These are phyloP conservation scores for Falcaria lacertinaria DNA, from an alignment of 2,888 invertebrate species.

Conservation along the genomic window DNA sequence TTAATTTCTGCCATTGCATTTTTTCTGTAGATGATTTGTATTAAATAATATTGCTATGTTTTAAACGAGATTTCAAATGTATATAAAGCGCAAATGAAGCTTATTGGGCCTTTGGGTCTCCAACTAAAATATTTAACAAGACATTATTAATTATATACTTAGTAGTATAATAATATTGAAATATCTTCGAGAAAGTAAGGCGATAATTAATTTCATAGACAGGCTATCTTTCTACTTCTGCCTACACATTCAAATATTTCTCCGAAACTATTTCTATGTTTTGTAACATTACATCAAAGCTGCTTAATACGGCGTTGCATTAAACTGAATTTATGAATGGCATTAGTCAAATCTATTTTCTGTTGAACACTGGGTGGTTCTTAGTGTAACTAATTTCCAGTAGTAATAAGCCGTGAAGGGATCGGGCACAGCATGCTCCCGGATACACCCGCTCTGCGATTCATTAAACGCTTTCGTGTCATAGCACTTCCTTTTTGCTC, in stretches of 20 bases:
- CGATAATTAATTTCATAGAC: background rate
- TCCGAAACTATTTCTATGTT: background rate
- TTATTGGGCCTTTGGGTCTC: too few relatives aligned
- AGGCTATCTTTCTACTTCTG: slow-evolving; percentile 2
- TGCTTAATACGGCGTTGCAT: background rate
- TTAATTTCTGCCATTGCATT: too few relatives aligned
- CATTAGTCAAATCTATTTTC: slow-evolving; percentile 33
- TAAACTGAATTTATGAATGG: slow-evolving; percentile 7
- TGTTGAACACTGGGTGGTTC: slow-evolving; percentile 40
- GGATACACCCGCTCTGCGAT: slow-evolving; percentile 35
- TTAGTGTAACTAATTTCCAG: slow-evolving; percentile 54
- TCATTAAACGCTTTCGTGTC: slow-evolving; percentile 35
- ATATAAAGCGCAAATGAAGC: too few relatives aligned
- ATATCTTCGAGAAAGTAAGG: background rate
- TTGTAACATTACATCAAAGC: background rate
- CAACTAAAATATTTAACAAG: too few relatives aligned
- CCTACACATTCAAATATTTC: background rate
- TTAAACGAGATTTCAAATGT: too few relatives aligned
- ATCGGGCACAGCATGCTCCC: slow-evolving; percentile 33
- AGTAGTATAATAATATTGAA: too few relatives aligned
- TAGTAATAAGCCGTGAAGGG: slow-evolving; percentile 69
- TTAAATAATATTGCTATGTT: too few relatives aligned
- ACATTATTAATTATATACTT: too few relatives aligned
- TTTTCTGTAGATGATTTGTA: too few relatives aligned
- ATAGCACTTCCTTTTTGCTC: slow-evolving; percentile 27